These are phyloP conservation scores for Ceuthmochares aereus DNA, from an alignment of 2,113 vertebrate genomes.

Conservation along the genomic window DNA sequence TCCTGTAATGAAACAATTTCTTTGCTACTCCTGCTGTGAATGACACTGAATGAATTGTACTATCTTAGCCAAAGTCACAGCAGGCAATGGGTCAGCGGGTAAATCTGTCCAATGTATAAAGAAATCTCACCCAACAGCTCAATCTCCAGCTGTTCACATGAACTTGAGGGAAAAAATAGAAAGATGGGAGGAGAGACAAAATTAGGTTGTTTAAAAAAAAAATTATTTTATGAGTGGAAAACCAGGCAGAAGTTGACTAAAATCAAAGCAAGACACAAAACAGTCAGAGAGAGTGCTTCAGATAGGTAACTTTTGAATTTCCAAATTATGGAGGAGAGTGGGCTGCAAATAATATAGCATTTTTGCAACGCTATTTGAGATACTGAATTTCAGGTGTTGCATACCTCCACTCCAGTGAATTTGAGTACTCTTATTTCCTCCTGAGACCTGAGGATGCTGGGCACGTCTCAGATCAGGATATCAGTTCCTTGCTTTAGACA, in stretches of 20 bases:
- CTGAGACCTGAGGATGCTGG: neutral
- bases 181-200: neutral
- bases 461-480: neutral
- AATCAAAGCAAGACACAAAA: neutral
- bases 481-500: neutral
- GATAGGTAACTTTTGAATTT: neutral
- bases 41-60: constrained; percentile 9
- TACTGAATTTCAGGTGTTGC: neutral
- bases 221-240: neutral
- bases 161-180: neutral
- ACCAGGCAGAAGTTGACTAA: neutral
- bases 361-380: neutral
- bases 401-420: neutral
- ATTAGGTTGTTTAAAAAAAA: neutral
- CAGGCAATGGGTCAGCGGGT: neutral
- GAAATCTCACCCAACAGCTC: constrained; percentile 15
- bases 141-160: neutral
- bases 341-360: neutral
- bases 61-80: constrained; percentile 31
- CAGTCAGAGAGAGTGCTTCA: neutral
- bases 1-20: constrained; percentile 11
- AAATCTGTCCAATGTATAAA: neutral
- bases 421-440: neutral
- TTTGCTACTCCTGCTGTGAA: constrained; percentile 27
- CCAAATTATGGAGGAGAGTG: neutral